Conservation (phyloP, 2,797 vertebrate species). For the Aselliscus stoliczkanus region DNA sequence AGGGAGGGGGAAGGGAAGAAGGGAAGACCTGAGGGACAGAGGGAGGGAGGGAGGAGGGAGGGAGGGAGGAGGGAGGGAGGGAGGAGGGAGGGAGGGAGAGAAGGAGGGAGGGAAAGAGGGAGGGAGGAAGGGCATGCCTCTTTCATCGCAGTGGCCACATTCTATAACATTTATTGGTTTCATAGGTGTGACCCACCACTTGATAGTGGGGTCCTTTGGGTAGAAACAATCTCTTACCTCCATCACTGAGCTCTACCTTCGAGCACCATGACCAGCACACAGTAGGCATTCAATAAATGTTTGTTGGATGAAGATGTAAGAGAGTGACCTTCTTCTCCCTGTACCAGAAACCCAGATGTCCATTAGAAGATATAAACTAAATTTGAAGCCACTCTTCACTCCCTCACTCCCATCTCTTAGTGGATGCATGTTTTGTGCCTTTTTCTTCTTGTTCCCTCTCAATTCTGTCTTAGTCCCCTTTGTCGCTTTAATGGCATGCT, state of each 20-base stretch:
- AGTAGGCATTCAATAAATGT: constrained; percentile 31
- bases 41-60: too few species aligned
- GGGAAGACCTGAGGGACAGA: not conserved
- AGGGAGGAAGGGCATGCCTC: not conserved
- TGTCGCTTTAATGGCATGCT: not conserved
- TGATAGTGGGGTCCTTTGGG: not conserved
- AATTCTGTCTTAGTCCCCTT: constrained; percentile 1
- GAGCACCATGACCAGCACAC: not conserved
- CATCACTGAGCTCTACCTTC: not conserved
- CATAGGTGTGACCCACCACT: not conserved
- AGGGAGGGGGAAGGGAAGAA: too few species aligned
- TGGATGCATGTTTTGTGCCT: not conserved
- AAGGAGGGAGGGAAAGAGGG: too few species aligned
- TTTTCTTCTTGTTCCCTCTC: not conserved
- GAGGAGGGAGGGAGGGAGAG: too few species aligned
- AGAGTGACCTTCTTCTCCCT: not conserved
- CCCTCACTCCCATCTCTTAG: not conserved
- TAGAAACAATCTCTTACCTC: not conserved
- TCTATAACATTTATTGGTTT: not conserved
- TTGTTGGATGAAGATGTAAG: constrained; percentile 8
- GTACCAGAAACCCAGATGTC: not conserved
- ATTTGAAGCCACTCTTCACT: not conserved
- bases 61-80: too few species aligned
- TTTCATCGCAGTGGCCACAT: not conserved
- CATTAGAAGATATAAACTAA: not conserved